A percentile compares a stretch with the other conserved stretches of the same genome.
These are phyloP conservation scores for Phyllostomus hastatus DNA, from an alignment of 2,113 vertebrate species.

Conservation along the genomic window DNA sequence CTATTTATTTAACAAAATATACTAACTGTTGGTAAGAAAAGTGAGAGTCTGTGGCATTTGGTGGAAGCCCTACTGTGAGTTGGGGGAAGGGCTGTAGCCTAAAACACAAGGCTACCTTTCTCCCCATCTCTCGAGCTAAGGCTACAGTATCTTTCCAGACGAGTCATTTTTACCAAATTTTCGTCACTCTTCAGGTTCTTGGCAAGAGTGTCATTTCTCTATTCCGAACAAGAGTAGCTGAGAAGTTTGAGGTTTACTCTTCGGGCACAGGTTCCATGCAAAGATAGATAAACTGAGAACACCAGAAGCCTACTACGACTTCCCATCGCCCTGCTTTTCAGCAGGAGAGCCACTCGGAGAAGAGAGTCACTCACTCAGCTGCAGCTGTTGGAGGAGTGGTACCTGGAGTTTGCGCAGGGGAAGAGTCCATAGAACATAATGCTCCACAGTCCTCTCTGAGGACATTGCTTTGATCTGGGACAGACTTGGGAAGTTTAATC, in stretches of 20 bases:
- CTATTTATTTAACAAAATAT: background rate
- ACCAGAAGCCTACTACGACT: background rate
- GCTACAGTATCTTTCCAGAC: background rate
- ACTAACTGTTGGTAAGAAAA: background rate
- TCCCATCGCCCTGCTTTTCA: background rate
- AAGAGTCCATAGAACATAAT: background rate
- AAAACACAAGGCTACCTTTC: background rate
- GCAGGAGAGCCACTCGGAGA: background rate
- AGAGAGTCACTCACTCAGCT: background rate
- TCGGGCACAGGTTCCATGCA: background rate
- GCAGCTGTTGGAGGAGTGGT: background rate
- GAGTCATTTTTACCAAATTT: background rate
- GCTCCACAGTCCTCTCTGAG: background rate
- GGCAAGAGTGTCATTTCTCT: background rate
- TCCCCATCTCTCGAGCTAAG: background rate
- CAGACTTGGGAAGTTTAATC: background rate
- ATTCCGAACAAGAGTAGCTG: background rate
- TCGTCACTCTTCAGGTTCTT: background rate
- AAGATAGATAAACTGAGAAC: background rate
- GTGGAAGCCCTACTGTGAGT: background rate
- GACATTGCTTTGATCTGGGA: background rate
- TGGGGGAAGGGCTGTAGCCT: background rate
- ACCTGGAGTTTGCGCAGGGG: background rate
- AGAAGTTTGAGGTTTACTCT: background rate
- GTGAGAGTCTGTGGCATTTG: background rate